Conservation (phyloP, 1,140 invertebrate genomes). For the Neodiprion virginianus region DNA sequence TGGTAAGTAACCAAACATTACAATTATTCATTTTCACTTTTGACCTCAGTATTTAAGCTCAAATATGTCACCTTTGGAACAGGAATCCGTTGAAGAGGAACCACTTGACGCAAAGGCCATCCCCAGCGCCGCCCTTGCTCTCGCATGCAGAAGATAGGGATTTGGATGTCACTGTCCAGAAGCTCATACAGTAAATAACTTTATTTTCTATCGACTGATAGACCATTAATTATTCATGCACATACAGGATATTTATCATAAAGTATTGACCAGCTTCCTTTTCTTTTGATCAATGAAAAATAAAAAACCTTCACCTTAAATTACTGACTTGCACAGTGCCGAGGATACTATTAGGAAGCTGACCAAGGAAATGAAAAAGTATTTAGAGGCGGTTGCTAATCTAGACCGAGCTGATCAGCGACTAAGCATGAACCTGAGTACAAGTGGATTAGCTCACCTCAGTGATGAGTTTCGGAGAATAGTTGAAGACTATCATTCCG, state of each 20-base stretch:
- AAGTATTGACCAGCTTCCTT: conserved; percentile 11
- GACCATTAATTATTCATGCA: conserved; percentile 16
- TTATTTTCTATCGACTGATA: background rate
- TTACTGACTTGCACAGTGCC: conserved; percentile 39
- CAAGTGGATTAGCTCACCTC: conserved; percentile 48
- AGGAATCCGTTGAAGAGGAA: conserved; percentile 52
- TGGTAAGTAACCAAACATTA: background rate
- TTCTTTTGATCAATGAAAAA: conserved; percentile 20
- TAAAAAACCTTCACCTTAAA: background rate
- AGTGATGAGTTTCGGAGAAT: conserved; percentile 53
- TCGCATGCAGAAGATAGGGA: conserved; percentile 48
- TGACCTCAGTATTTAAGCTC: background rate
- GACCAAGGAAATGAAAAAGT: conserved; percentile 58
- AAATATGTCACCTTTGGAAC: background rate
- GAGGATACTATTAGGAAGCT: conserved; percentile 52
- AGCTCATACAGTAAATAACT: conserved; percentile 47
- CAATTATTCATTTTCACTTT: background rate
- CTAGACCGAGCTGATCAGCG: conserved; percentile 51
- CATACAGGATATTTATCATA: background rate
- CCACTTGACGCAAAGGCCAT: conserved; percentile 45
- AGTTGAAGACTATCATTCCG: conserved; percentile 56
- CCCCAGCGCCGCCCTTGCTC: conserved; percentile 47
- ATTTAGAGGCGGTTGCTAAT: conserved; percentile 44
- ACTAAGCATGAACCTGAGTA: conserved; percentile 51
- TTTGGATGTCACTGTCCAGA: conserved; percentile 50